A percentile compares a stretch with the other conserved stretches of the same genome.
phyloP scores from a whole-genome alignment of 2,113 vertebrate species.

The Arothron firmamentum region DNA sequence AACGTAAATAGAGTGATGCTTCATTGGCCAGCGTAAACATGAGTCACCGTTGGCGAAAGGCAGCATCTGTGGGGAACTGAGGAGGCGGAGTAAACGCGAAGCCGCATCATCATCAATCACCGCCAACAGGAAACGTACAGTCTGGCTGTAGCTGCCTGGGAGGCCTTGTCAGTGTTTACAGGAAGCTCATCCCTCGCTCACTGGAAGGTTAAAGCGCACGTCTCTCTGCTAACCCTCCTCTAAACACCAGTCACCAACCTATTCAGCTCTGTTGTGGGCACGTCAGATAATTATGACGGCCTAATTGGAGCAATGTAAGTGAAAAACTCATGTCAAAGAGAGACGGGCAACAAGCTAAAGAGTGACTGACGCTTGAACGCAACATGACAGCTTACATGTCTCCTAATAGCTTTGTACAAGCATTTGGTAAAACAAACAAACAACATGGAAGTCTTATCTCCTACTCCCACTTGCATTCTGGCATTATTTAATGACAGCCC shows the following conservation, averaged over 20 bases:
- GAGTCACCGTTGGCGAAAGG: slow-evolving; percentile 1
- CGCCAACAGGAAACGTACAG: slow-evolving; percentile 34
- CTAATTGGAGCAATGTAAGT: slow-evolving; percentile 61
- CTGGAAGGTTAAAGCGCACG: slow-evolving; percentile 53
- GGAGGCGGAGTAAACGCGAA: slow-evolving; percentile 11
- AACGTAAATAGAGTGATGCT: neutral
- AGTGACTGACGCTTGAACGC: slow-evolving; percentile 32
- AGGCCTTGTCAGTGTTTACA: slow-evolving; percentile 51
- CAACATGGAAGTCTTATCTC: slow-evolving; percentile 42
- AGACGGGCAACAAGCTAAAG: slow-evolving; percentile 37
- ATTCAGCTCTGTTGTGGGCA: slow-evolving; percentile 30
- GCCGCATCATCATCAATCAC: slow-evolving; percentile 49
- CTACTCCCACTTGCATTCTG: slow-evolving; percentile 20
- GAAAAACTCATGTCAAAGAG: slow-evolving; percentile 54
- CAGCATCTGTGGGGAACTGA: slow-evolving; percentile 13
- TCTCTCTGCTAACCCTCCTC: slow-evolving; percentile 33
- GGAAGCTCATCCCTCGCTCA: slow-evolving; percentile 52
- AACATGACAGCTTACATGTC: slow-evolving; percentile 52
- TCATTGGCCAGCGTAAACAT: neutral
- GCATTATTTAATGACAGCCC: slow-evolving; percentile 27
- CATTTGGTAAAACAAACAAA: slow-evolving; percentile 57
- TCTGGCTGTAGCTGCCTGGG: slow-evolving; percentile 26
- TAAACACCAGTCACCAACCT: slow-evolving; percentile 49
- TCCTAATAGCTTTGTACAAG: slow-evolving; percentile 46
- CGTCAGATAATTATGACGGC: slow-evolving; percentile 48